These are phyloP conservation scores for Catamblyrhynchus diadema DNA, from an alignment of 2,797 vertebrate genomes.

Conservation along the genomic window DNA sequence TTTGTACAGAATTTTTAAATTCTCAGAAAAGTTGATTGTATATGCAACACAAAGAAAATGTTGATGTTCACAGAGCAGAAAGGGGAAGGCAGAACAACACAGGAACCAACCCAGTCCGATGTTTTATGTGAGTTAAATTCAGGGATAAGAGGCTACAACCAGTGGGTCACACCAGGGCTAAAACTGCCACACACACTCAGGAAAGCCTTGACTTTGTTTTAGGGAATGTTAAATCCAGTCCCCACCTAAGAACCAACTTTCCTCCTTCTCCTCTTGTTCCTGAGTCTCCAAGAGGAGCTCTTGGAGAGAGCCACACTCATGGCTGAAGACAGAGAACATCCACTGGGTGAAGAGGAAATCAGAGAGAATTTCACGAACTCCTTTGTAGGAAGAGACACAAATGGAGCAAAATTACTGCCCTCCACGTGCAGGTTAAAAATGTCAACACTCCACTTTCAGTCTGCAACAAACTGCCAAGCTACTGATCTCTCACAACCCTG, in stretches of 20 bases:
- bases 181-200: neutral
- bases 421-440: neutral
- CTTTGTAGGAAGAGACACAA: neutral
- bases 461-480: neutral
- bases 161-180: neutral
- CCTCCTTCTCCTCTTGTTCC: neutral
- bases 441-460: neutral
- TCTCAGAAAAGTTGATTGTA: neutral
- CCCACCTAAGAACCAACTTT: neutral
- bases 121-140: neutral
- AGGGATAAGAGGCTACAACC: neutral
- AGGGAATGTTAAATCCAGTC: neutral
- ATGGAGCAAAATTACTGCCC: neutral
- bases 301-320: fast-evolving
- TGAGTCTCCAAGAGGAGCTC: neutral
- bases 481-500: neutral
- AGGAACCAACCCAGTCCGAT: neutral
- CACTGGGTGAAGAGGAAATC: neutral
- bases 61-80: neutral
- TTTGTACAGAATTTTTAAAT: neutral
- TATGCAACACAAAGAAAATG: neutral
- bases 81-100: neutral
- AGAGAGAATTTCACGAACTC: neutral
- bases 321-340: neutral
- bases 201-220: neutral